Percentiles rank a stretch among this genome's conserved stretches.
Conservation (phyloP, 2,797 vertebrate species). For the Loris lydekkerianus region DNA sequence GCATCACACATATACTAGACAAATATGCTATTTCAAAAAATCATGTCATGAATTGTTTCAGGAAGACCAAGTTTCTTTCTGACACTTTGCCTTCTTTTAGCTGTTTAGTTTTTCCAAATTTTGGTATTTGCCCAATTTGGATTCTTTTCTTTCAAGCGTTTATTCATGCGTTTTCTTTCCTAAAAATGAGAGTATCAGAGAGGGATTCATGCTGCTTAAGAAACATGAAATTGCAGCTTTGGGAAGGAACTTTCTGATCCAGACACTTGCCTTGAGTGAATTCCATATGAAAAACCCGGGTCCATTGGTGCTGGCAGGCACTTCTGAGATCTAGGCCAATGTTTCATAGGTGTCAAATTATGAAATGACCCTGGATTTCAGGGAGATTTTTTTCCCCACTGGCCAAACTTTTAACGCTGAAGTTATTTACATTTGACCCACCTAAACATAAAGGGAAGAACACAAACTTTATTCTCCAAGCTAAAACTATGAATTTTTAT, state of each 20-base stretch:
- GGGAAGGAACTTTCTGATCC: background rate
- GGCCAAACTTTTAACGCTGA: background rate
- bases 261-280: background rate
- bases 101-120: background rate
- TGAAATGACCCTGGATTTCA: background rate
- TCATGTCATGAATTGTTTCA: background rate
- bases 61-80: background rate
- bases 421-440: background rate
- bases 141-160: background rate
- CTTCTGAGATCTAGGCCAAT: background rate
- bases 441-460: background rate
- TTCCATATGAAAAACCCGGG: background rate
- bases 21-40: background rate
- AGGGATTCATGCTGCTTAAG: background rate
- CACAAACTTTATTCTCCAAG: background rate
- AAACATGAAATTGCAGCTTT: background rate
- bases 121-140: background rate
- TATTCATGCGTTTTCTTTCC: background rate
- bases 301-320: background rate
- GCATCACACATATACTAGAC: background rate
- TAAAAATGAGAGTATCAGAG: background rate
- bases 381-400: constrained; percentile 11
- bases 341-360: background rate
- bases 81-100: background rate
- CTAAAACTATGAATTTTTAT: background rate